Evolutionary conservation across 2,888 invertebrate species (phyloP), one percentile per base, ranked within the genome.

Genomic region (Argyra leucocephala): DNA sequence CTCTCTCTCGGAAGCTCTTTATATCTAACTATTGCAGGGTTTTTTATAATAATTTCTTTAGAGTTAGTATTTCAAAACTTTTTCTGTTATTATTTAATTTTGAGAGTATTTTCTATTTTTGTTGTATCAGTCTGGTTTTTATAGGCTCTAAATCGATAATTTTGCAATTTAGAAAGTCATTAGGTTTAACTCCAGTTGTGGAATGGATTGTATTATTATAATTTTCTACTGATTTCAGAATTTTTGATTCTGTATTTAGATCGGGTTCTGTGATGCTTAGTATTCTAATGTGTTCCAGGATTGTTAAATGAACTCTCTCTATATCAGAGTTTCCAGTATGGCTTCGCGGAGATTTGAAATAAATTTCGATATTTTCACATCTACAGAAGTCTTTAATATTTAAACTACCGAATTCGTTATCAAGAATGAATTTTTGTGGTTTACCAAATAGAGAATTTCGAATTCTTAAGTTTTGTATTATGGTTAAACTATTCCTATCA

Each of bases 271-370:
- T 60, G 1, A 60, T 15, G 10, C 5, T 48, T 48, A 48, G 18
- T 48, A 60, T 60, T 60, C 60, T 60, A 23, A 60, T 24, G 7
- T 60, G 60, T 24, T 60, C 60, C 9, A 12, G 9, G 18, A 24
- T 60, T 18, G 60, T 60, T 10, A 23, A 23, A 24, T 23, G 60
- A 60, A n/a, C 60, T 18, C 24, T 23, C 24, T 60, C 60, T 6
- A 60, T 60, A 18, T 60, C 60, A 24, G 24, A 60, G n/a, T 60
- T 60, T 12, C 60, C 60, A 1, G 60, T 24, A 22, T 60, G 60
- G 22, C 23, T 24, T 24, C 60, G 23, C 12, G 60, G 60, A 15
- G 60, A 24, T 24, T 7, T 60, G 23, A 60, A 60, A 24, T 23
- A 24, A 5, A n/a, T 18, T 23, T 60, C 12, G 1, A 60, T 24